phyloP scores from a whole-genome alignment of 1,140 invertebrate species.

The Brachystomella parvula region DNA sequence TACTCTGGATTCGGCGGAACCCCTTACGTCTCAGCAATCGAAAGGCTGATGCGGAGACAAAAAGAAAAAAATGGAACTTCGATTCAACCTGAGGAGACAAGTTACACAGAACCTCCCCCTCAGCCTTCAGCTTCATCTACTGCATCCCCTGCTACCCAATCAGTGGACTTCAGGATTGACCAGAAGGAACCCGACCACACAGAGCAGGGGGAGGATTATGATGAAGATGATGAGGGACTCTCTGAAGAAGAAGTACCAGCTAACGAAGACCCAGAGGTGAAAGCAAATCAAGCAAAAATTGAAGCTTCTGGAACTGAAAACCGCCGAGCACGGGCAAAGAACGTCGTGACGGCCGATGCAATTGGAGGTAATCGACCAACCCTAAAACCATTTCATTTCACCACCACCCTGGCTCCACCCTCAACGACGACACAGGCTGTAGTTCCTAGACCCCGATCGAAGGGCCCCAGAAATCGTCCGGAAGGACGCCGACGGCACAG shows the following conservation, averaged over 20 bases:
- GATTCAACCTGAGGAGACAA: no score
- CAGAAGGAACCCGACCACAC: no score
- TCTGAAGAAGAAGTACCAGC: no score
- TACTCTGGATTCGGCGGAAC: neutral
- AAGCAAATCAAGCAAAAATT: neutral
- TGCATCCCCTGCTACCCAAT: no score
- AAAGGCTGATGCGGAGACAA: no score
- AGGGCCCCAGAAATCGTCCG: neutral
- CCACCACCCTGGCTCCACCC: slow-evolving; percentile 12
- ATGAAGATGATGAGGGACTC: no score
- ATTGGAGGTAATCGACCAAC: slow-evolving; percentile 36
- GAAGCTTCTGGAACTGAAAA: neutral
- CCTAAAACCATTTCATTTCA: slow-evolving; percentile 32
- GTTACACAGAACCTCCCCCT: no score
- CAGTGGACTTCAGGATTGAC: no score
- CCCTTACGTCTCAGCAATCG: neutral
- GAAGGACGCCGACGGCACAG: neutral
- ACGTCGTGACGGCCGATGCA: slow-evolving; percentile 32
- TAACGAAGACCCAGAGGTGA: neutral
- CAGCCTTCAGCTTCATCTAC: no score
- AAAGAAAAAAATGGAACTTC: no score
- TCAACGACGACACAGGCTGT: slow-evolving; percentile 14
- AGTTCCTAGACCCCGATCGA: neutral
- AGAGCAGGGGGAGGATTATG: no score
- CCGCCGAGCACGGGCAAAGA: neutral